These are phyloP conservation scores for Clistopyga incitator DNA, from an alignment of 2,888 invertebrate genomes.

Conservation along the genomic window DNA sequence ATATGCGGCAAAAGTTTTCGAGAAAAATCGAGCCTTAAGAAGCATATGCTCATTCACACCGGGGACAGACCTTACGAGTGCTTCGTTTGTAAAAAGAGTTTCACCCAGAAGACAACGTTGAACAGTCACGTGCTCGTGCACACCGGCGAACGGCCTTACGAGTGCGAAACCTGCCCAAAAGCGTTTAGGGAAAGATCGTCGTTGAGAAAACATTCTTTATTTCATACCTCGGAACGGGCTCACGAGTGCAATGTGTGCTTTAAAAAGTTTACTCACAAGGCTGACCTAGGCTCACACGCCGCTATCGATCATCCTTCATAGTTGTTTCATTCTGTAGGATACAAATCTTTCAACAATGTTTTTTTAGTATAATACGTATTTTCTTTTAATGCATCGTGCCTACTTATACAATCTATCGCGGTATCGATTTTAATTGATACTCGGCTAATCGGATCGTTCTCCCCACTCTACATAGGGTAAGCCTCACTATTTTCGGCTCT, in stretches of 20 bases:
- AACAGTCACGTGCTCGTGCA: constrained; percentile 80
- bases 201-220: constrained; percentile 79
- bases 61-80: constrained; percentile 80
- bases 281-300: constrained; percentile 79
- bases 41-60: constrained; percentile 80
- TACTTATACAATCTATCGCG: constrained; percentile 29
- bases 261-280: constrained; percentile 80
- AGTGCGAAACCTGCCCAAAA: constrained; percentile 80
- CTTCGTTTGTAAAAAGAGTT: constrained; percentile 80
- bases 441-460: constrained; percentile 6
- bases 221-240: constrained; percentile 77
- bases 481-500: too few relatives aligned
- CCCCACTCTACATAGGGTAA: neutral
- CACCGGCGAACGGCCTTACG: constrained; percentile 76
- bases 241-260: constrained; percentile 79
- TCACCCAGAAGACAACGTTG: constrained; percentile 79
- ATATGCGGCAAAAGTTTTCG: constrained; percentile 80
- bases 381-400: constrained; percentile 45
- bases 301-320: constrained; percentile 79
- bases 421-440: constrained; percentile 2
- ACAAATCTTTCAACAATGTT: constrained; percentile 11
- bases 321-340: constrained; percentile 57
- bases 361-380: constrained; percentile 19
- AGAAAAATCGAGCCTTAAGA: constrained; percentile 78
- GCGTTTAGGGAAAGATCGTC: constrained; percentile 77